Evolutionary conservation across 2,888 invertebrate species (phyloP), one percentile per base, ranked within the genome.

Genomic region (Leptogaster cylindrica): DNA sequence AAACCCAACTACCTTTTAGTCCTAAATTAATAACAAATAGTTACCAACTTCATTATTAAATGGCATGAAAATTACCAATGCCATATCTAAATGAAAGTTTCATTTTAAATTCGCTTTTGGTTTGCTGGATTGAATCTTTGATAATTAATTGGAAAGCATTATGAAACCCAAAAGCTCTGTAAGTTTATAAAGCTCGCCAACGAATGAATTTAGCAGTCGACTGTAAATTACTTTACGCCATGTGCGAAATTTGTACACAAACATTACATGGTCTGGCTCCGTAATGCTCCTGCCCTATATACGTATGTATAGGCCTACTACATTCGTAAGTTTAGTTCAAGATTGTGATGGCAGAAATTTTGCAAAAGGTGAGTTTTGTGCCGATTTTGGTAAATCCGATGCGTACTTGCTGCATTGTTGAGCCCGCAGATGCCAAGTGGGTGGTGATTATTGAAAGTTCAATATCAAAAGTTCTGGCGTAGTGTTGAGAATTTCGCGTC

Each of bases 261-360:
- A 52, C 25, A 27, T 67, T 18, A 14, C 39, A 18, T 58, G 20
- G 33, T 66, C 65, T 66, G 61, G 16, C 66, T 65, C 61, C 20
- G 27, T 36, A 41, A 4, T 25, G 50, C 44, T 46, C 52, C 65
- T 52, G 68, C 64, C 65, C 64, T 65, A 61, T 48, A 61, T 28
- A 61, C 41, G 52, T 31, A 52, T 52, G 28, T 44, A 31, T 18
- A 20, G 20, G 23, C 12, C 12, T 27, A 33, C 52, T 23, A 69
- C 67, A 69, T 10, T 61, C 36, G 65, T 20, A 69, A 46, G 36
- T 44, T 65, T 69, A 66, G 65, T 64, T 58, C 67, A 65, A 68
- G 61, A 71, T 69, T 88, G 88, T 88, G 87, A 89, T 88, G 88
- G 88, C 88, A 88, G 87, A 88, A 86, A 82, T 86, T 86, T 87